Conservation (phyloP, 2,888 invertebrate species). For the Aspidiotus destructor region DNA sequence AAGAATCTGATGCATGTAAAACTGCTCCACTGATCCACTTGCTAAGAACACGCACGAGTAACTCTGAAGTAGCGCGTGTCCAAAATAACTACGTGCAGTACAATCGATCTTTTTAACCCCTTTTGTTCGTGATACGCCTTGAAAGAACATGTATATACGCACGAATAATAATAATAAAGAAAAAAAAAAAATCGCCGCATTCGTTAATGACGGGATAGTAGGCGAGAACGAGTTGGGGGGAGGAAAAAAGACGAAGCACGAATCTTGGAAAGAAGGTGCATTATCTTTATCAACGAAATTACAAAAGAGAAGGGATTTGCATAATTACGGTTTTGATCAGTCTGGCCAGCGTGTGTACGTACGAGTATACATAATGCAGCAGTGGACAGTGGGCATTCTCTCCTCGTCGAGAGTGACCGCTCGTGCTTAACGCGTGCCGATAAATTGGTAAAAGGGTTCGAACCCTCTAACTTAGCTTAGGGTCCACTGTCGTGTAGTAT, state of each 20-base stretch:
- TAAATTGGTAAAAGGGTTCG: conserved; percentile 32
- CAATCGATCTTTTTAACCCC: conserved; percentile 2
- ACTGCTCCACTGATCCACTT: no score
- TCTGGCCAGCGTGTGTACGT: conserved; percentile 4
- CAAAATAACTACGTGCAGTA: not conserved
- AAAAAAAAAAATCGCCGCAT: conserved; percentile 2
- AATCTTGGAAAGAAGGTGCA: conserved; percentile 13
- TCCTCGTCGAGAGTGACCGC: conserved; percentile 16
- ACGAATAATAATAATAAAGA: not conserved
- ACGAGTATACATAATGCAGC: not conserved
- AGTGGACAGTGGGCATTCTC: conserved; percentile 29
- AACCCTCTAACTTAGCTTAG: conserved; percentile 23
- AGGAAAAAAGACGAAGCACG: conserved; percentile 16
- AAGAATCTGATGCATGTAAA: no score
- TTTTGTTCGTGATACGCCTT: not conserved
- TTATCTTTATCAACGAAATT: conserved; percentile 29
- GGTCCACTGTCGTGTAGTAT: conserved; percentile 9
- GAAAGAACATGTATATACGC: not conserved
- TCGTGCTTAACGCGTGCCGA: conserved; percentile 32
- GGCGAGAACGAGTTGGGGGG: not conserved
- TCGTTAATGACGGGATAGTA: not conserved
- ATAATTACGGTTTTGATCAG: conserved; percentile 31
- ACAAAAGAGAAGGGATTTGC: conserved; percentile 31
- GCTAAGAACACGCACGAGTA: no score
- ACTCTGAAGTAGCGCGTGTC: no score